Conservation (phyloP, 2,797 vertebrate species). For the Mergus octosetaceus region DNA sequence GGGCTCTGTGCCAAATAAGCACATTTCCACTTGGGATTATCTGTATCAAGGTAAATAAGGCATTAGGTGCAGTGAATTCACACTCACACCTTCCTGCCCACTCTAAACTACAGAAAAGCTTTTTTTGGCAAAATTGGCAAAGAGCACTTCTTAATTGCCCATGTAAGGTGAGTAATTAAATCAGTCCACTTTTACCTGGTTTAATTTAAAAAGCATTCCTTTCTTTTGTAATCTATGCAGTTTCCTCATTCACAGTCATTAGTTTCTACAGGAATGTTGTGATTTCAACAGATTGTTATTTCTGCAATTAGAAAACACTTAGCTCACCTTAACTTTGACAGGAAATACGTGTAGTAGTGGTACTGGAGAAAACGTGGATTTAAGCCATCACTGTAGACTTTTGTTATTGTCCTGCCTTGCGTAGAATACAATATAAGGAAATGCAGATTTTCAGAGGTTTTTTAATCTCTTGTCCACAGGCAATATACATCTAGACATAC, state of each 20-base stretch:
- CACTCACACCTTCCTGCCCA: background rate
- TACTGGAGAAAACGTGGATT: slow-evolving; percentile 37
- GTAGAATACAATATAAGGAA: slow-evolving; percentile 36
- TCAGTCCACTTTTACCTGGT: background rate
- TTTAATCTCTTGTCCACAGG: slow-evolving; percentile 43
- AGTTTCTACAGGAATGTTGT: background rate
- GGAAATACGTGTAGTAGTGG: accelerated
- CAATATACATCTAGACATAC: slow-evolving; percentile 20
- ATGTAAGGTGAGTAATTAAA: background rate
- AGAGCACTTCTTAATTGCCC: background rate
- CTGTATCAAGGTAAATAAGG: background rate
- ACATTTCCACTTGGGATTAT: background rate
- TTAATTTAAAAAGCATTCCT: background rate
- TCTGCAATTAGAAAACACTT: background rate
- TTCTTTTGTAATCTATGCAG: background rate
- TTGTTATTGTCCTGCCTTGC: slow-evolving; percentile 50
- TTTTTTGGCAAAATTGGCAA: background rate
- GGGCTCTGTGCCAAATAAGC: background rate
- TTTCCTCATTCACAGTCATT: background rate
- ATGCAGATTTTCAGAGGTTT: slow-evolving; percentile 1
- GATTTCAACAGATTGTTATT: background rate
- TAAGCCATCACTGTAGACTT: slow-evolving; percentile 49
- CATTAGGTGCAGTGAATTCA: background rate
- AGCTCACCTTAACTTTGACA: background rate
- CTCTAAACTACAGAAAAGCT: background rate